Evolutionary conservation across 1,140 invertebrate species (phyloP).

Genomic region (Popillia japonica): DNA sequence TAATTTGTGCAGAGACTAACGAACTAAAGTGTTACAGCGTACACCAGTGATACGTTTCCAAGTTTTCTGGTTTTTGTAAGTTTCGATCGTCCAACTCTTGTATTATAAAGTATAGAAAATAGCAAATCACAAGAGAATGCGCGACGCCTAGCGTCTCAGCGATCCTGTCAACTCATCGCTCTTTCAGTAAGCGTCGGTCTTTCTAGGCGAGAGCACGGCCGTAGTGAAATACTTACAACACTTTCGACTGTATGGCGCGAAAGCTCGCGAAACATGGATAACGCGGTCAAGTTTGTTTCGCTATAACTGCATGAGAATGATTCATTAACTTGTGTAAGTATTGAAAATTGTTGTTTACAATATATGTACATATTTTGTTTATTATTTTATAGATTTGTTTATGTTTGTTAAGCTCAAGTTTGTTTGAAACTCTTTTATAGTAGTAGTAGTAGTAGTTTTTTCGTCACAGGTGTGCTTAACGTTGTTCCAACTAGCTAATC

Average conservation of each 20-base stretch:
- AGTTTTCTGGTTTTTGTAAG: no score
- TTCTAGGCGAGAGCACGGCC: background rate
- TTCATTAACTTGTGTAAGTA: background rate
- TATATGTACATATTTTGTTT: background rate
- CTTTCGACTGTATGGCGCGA: background rate
- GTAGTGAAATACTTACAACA: background rate
- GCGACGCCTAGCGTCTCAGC: slow-evolving; percentile 10
- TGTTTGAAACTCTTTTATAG: no score
- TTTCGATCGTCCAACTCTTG: background rate
- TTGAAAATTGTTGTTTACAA: background rate
- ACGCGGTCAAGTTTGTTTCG: background rate
- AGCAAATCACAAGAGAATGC: slow-evolving; percentile 34
- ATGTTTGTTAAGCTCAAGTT: background rate
- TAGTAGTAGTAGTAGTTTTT: no score
- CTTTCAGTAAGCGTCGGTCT: slow-evolving; percentile 37
- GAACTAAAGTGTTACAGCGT: no score
- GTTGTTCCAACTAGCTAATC: no score
- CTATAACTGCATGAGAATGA: background rate
- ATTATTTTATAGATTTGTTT: background rate
- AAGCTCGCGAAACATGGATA: slow-evolving; percentile 8
- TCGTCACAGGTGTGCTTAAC: no score
- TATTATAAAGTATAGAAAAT: slow-evolving; percentile 1
- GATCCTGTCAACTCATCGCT: background rate
- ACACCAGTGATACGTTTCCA: no score
- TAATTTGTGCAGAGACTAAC: no score